Base-by-base conservation (phyloP, 1,140 invertebrate species). In the Aphaenogaster rudis region DNA sequence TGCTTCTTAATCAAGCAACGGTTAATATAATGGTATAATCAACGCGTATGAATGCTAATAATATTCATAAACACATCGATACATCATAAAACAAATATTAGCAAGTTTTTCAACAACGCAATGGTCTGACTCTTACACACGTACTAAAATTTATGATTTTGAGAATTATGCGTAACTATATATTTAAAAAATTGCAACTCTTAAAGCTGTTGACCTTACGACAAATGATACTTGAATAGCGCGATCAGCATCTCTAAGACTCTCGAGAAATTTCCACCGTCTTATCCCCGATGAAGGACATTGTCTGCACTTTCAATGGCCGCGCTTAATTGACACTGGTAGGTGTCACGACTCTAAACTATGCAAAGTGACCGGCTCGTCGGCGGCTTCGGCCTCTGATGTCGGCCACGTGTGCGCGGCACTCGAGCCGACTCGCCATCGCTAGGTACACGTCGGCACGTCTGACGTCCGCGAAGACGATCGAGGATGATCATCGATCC, bases 331-430 rank as follows among this genome's bases (percentile, higher is more conserved):
- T 78, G 93, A 94, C 93, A 92, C 91, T 90, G 90, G 89, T 87
- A 94, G 93, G 93, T 94, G 93, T 94, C 91, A 88, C 88, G 88
- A 88, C 86, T 92, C 89, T 88, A 93, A 94, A 92, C 92, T 93
- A 94, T 93, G 91, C 91, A 93, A 93, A 93, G 92, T 92, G 90
- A 92, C 91, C 50, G 59, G 39, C 57, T 33, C 48, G 59, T 77
- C 48, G 74, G 77, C 84, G 84, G 84, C 84, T 86, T 66, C 45
- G 72, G 52, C 36, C 84, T 86, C 42, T 86, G 84, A 86, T 71
- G 84, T 86, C 84, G 48, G 57, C 74, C 63, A 63, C 69, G 80
- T 84, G 69, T 63, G 80, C 45, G 54, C 57, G 80, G 67, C 67
- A 50, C 67, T 74, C 80, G 66, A 54, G 57, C 39, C 48, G 63